Evolutionary conservation across 2,888 invertebrate genomes (phyloP).

Genomic region (Lepas anatifera): DNA sequence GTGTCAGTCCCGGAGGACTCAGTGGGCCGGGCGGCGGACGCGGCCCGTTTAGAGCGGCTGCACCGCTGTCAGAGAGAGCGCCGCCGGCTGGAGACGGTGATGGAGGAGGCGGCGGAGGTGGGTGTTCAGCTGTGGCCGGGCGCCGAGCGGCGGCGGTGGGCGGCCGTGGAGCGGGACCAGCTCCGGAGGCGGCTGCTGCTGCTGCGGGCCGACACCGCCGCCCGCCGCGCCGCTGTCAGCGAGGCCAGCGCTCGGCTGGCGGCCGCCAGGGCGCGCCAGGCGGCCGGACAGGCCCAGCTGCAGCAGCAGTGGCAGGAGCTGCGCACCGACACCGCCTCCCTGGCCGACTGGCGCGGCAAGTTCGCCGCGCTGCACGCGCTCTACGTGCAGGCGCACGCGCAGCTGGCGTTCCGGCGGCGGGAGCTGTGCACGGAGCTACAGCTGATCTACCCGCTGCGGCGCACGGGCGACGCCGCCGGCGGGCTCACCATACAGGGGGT

Average conservation of each 20-base stretch:
- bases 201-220: not conserved
- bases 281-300: not conserved
- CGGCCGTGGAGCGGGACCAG: not conserved
- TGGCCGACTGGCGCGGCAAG: not conserved
- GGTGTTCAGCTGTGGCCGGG: not conserved
- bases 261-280: not conserved
- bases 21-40: not conserved
- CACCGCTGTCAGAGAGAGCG: conserved; percentile 10
- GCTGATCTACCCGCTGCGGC: conserved; percentile 20
- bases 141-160: not conserved
- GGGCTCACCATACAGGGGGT: not conserved
- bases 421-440: conserved; percentile 19
- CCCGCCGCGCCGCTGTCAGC: not conserved
- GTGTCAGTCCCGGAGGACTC: not conserved
- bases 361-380: conserved; percentile 13
- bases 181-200: not conserved
- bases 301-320: conserved; percentile 2
- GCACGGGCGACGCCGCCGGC: not conserved
- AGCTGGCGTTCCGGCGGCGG: conserved; percentile 18
- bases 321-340: conserved; percentile 1
- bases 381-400: conserved; percentile 13
- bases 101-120: not conserved
- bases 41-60: not conserved
- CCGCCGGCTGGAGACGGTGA: not conserved
- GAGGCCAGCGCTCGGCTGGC: not conserved